A percentile compares a stretch with the other conserved stretches of the same genome.
phyloP scores from a whole-genome alignment of 2,888 invertebrate species.

The Acrocera orbiculus region DNA sequence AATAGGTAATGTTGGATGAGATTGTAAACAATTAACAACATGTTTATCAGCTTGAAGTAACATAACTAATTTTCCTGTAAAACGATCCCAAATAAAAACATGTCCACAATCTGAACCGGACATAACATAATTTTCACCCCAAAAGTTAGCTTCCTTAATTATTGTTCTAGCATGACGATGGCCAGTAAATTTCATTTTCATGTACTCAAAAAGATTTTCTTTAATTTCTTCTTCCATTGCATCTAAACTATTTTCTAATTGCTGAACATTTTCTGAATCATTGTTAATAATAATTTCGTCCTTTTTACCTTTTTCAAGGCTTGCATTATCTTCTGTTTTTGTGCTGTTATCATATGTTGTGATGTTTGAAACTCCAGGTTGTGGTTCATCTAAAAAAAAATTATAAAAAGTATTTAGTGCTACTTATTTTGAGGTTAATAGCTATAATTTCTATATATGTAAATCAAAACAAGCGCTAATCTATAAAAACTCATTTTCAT shows the following conservation, averaged over 20 bases:
- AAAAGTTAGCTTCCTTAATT: slow-evolving; percentile 76
- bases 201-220: slow-evolving; percentile 25
- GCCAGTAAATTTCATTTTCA: slow-evolving; percentile 53
- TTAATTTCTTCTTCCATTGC: slow-evolving; percentile 14
- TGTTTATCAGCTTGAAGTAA: slow-evolving; percentile 64
- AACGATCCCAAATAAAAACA: slow-evolving; percentile 64
- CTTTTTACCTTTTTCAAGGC: background rate
- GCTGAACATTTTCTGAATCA: slow-evolving; percentile 12
- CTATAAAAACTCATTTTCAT: no score
- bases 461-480: no score
- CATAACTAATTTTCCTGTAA: slow-evolving; percentile 52
- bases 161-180: slow-evolving; percentile 63
- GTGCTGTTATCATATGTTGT: slow-evolving; percentile 1
- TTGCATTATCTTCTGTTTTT: slow-evolving; percentile 3
- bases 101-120: slow-evolving; percentile 83
- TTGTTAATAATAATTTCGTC: background rate
- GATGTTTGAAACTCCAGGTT: slow-evolving; percentile 10
- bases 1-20: slow-evolving; percentile 58
- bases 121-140: slow-evolving; percentile 65
- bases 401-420: no score
- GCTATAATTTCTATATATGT: no score
- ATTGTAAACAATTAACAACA: slow-evolving; percentile 70
- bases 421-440: no score
- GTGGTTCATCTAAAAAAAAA: slow-evolving; percentile 10
- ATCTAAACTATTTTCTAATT: slow-evolving; percentile 18